Evolutionary conservation across 2,888 invertebrate genomes (phyloP).

Genomic region (Pristionchus exspectatus): DNA sequence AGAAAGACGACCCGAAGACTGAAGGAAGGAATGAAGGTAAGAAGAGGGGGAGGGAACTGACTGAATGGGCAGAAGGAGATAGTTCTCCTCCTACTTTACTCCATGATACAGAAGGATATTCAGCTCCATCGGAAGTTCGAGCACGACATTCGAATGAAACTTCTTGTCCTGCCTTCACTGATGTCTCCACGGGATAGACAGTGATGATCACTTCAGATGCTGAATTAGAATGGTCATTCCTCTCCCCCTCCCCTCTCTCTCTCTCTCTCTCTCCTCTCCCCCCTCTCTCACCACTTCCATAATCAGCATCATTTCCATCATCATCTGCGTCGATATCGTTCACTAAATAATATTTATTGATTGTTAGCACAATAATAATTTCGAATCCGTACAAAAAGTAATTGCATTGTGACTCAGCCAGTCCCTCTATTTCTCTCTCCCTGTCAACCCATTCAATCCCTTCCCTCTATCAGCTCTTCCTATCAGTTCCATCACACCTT

Average conservation of each 20-base stretch:
- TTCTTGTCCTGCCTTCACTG: slow-evolving; percentile 76
- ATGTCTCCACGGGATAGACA: slow-evolving; percentile 75
- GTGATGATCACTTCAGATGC: slow-evolving; percentile 75
- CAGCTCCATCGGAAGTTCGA: slow-evolving; percentile 71
- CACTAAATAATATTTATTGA: neutral
- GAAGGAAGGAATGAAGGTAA: slow-evolving; percentile 66
- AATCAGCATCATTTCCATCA: slow-evolving; percentile 19
- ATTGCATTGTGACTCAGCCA: neutral
- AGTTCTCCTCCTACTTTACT: slow-evolving; percentile 46
- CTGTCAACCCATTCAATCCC: slow-evolving; percentile 1
- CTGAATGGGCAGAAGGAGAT: slow-evolving; percentile 37
- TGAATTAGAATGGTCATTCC: neutral
- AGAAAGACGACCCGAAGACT: slow-evolving; percentile 72
- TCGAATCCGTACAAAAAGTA: neutral
- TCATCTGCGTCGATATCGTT: slow-evolving; percentile 15
- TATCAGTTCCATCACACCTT: slow-evolving; percentile 42
- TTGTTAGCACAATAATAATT: neutral
- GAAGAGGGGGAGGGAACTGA: neutral
- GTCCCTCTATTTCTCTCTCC: slow-evolving; percentile 27
- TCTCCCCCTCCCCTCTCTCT: neutral
- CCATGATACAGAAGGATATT: slow-evolving; percentile 73
- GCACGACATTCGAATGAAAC: slow-evolving; percentile 78
- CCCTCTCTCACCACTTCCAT: slow-evolving; percentile 4
- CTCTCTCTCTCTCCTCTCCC: neutral
- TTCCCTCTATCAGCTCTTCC: slow-evolving; percentile 26